Percentiles rank a stretch among this genome's conserved stretches.
Conservation (phyloP, 2,113 vertebrate species). For the Bubo bubo region DNA sequence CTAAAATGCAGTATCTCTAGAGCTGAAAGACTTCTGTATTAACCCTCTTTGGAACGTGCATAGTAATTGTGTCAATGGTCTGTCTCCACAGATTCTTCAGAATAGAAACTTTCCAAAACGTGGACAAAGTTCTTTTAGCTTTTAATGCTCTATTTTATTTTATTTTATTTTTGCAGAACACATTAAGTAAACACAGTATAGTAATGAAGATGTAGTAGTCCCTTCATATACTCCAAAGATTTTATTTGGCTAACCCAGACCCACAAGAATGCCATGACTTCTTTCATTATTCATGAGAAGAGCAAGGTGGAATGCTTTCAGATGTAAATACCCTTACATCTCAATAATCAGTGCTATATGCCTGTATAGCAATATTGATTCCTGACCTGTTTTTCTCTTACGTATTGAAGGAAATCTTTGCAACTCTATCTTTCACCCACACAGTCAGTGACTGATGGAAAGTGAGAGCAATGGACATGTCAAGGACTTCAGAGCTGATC, state of each 20-base stretch:
- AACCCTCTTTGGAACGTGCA: background rate
- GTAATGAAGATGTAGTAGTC: background rate
- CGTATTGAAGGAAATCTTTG: constrained; percentile 30
- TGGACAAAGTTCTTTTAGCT: background rate
- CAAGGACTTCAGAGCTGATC: background rate
- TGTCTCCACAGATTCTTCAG: background rate
- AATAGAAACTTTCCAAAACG: background rate
- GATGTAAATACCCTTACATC: constrained; percentile 54
- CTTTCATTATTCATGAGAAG: constrained; percentile 53
- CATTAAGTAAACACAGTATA: background rate
- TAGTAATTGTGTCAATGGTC: background rate
- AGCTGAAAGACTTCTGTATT: background rate
- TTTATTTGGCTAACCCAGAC: constrained; percentile 2
- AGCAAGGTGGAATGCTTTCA: constrained; percentile 36
- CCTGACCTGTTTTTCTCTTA: background rate
- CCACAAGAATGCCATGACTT: background rate
- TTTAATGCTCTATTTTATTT: background rate
- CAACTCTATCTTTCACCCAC: constrained; percentile 1
- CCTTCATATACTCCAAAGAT: background rate
- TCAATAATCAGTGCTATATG: background rate
- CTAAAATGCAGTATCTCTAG: background rate
- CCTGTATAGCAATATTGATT: constrained; percentile 29
- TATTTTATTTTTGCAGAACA: background rate
- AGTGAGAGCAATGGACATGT: background rate
- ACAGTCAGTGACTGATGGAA: background rate